Percentiles rank a stretch among this genome's conserved stretches.
phyloP scores from a whole-genome alignment of 2,888 invertebrate genomes.

The Drosophila pegasa region DNA sequence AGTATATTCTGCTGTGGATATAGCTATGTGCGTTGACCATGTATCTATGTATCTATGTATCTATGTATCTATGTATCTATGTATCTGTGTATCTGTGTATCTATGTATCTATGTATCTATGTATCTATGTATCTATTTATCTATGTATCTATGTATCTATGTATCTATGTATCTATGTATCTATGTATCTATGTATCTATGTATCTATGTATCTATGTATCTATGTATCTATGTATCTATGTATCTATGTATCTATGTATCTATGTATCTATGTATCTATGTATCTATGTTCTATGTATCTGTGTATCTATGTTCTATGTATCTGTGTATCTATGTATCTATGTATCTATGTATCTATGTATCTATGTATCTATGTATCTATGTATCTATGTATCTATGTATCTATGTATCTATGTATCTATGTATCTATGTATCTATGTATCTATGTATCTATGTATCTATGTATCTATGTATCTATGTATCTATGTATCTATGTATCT shows the following conservation, averaged over 20 bases:
- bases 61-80: background rate
- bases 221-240: background rate
- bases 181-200: background rate
- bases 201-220: background rate
- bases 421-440: background rate
- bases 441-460: background rate
- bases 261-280: background rate
- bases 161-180: background rate
- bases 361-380: background rate
- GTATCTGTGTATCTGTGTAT: background rate
- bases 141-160: background rate
- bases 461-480: background rate
- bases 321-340: background rate
- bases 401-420: background rate
- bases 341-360: background rate
- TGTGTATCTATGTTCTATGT: background rate
- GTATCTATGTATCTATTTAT: background rate
- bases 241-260: background rate
- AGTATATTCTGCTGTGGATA: background rate
- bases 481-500: slow-evolving; percentile 1
- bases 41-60: background rate
- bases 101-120: background rate
- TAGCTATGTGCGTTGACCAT: too few relatives aligned
- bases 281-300: background rate
- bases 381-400: background rate